Evolutionary conservation across 2,113 vertebrate genomes (phyloP), one percentile per base, ranked within the genome.

Genomic region (Anas platyrhynchos): DNA sequence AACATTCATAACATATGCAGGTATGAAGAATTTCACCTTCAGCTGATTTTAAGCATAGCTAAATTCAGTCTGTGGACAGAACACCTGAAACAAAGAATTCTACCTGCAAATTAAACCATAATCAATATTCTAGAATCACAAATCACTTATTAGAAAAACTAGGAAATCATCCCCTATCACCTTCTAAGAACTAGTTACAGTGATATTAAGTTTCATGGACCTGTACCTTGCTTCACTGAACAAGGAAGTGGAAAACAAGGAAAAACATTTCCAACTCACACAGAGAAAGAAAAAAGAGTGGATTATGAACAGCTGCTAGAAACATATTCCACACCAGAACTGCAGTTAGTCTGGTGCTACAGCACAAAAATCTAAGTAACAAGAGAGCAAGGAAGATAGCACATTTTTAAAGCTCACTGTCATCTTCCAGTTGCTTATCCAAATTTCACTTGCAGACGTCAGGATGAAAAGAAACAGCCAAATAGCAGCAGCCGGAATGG

Each of bases 251-350:
- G 63, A 27, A 68, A 6, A 21, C 1, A 55, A 4, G n/a, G 38
- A 26, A 73, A 62, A 38, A 7, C 32, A 34, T 31, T 41, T 65
- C 43, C 31, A 41, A 73, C 20, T 54, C 56, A 61, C 36, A 32
- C 38, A 43, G 1, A 32, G 17, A 61, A 92, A 88, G 80, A 56
- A 91, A 69, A 86, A 81, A 20, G 6, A 91, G 32, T 16, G 32
- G 68, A 91, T 91, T 91, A 89, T 2, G 12, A 93, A 54, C 77
- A 96, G 89, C 91, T 93, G 89, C 91, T 80, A 96, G 88, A 86
- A 95, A 78, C 48, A 81, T 50, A 88, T 29, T 79, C 93, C 93
- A 79, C 12, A 90, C 27, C 69, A 96, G 90, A 91, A 96, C 41
- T 83, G 75, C 76, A 93, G 86, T 87, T 94, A 84, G 79, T 95